These are phyloP conservation scores for Anoncus sp. DNA, from an alignment of 2,888 invertebrate species.

Conservation along the genomic window DNA sequence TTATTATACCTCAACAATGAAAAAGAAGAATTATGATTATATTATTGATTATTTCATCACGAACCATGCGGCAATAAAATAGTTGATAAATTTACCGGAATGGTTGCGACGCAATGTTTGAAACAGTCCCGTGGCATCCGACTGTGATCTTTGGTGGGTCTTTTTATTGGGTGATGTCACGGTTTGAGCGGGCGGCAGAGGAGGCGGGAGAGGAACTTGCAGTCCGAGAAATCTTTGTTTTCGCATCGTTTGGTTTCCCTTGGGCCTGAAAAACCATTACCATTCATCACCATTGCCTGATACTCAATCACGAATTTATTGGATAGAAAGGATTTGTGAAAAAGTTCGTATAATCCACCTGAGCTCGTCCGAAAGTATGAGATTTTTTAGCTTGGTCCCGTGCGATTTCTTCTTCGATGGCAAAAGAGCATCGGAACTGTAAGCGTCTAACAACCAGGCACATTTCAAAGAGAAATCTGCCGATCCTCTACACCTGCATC, in stretches of 20 bases:
- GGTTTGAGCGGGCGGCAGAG: slow-evolving; percentile 79
- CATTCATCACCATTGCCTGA: background rate
- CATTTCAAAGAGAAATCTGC: slow-evolving; percentile 98
- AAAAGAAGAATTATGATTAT: background rate
- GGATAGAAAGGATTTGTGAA: background rate
- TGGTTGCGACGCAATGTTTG: slow-evolving; percentile 82
- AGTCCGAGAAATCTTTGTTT: slow-evolving; percentile 77
- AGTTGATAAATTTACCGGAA: slow-evolving; percentile 75
- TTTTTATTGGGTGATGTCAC: slow-evolving; percentile 86
- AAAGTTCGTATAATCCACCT: slow-evolving; percentile 71
- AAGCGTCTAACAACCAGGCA: slow-evolving; percentile 98
- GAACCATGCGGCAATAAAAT: background rate
- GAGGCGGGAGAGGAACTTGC: slow-evolving; percentile 80
- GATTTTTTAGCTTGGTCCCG: slow-evolving; percentile 89
- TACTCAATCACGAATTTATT: background rate
- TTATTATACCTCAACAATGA: slow-evolving; percentile 79
- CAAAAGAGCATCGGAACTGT: slow-evolving; percentile 90
- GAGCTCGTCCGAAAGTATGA: slow-evolving; percentile 90
- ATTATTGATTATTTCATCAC: slow-evolving; percentile 6
- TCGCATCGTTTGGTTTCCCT: slow-evolving; percentile 78
- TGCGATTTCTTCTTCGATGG: slow-evolving; percentile 90
- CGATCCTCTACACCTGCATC: slow-evolving; percentile 93
- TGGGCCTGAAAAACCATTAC: slow-evolving; percentile 75
- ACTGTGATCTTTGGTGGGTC: slow-evolving; percentile 93
- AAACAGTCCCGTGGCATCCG: slow-evolving; percentile 91